Conservation (phyloP, 2,113 vertebrate species). For the Tachuris rubrigastra region DNA sequence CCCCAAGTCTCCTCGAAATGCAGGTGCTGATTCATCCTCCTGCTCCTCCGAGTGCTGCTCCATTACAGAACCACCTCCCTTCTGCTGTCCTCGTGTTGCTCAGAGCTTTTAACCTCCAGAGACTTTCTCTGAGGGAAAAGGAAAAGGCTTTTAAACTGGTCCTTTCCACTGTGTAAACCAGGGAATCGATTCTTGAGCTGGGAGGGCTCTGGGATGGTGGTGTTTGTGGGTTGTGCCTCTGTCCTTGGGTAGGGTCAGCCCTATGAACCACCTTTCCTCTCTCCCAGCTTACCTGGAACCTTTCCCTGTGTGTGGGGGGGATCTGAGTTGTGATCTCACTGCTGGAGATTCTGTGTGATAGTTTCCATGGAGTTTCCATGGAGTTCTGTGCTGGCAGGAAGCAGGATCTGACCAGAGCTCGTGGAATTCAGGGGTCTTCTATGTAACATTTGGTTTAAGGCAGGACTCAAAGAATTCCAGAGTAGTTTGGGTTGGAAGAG, state of each 20-base stretch:
- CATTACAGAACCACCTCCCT: neutral
- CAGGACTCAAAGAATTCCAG: neutral
- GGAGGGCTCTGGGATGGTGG: neutral
- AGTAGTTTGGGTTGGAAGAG: neutral
- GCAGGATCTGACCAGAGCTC: neutral
- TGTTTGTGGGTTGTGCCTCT: neutral
- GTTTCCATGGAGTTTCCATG: neutral
- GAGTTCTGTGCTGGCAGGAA: neutral
- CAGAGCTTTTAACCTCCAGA: neutral
- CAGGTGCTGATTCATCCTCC: neutral
- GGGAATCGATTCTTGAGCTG: neutral
- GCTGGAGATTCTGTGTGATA: neutral
- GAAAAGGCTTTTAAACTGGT: neutral
- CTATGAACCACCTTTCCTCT: neutral
- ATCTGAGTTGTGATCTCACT: neutral
- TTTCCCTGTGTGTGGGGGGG: rapidly evolving
- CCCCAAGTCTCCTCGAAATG: neutral
- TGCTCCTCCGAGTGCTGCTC: neutral
- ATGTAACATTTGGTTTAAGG: neutral
- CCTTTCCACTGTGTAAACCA: neutral
- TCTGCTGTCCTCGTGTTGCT: neutral
- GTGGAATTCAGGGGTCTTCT: neutral
- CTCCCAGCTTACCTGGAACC: rapidly evolving
- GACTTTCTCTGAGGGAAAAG: neutral
- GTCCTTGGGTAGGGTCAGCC: neutral